Evolutionary conservation across 2,113 vertebrate genomes (phyloP).

Genomic region (Cochlearius cochlearius): DNA sequence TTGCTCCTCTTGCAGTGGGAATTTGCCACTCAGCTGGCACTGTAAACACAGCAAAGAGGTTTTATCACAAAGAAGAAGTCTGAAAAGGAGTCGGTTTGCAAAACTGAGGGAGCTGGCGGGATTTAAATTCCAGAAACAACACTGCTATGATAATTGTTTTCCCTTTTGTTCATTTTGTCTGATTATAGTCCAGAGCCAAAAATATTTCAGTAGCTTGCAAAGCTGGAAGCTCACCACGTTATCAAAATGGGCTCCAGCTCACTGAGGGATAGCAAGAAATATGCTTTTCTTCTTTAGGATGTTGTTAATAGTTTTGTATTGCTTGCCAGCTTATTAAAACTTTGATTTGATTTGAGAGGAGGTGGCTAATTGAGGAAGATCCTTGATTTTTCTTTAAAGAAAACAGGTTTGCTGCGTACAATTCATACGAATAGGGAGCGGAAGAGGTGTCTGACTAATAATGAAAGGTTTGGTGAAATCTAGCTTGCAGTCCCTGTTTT

Average conservation of each 20-base stretch:
- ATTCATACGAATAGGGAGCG: not conserved
- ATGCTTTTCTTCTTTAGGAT: not conserved
- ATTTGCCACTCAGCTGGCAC: not conserved
- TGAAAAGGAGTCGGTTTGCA: not conserved
- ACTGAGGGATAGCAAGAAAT: not conserved
- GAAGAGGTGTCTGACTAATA: not conserved
- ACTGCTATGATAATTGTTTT: not conserved
- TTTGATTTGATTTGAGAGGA: not conserved
- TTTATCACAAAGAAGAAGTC: not conserved
- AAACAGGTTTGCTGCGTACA: not conserved
- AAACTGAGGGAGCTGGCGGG: not conserved
- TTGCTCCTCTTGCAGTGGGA: not conserved
- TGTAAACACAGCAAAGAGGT: not conserved
- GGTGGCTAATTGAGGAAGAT: not conserved
- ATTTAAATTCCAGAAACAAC: not conserved
- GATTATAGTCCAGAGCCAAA: not conserved
- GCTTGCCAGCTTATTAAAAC: not conserved
- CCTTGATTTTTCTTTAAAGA: not conserved
- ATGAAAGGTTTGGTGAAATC: not conserved
- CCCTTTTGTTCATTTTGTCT: not conserved
- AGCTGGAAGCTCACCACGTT: not conserved
- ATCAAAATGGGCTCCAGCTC: not conserved
- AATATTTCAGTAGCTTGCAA: not conserved
- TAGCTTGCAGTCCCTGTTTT: not conserved
- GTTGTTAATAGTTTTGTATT: not conserved